Base-by-base conservation (phyloP, 2,888 invertebrate genomes). In the Hyles lineata region DNA sequence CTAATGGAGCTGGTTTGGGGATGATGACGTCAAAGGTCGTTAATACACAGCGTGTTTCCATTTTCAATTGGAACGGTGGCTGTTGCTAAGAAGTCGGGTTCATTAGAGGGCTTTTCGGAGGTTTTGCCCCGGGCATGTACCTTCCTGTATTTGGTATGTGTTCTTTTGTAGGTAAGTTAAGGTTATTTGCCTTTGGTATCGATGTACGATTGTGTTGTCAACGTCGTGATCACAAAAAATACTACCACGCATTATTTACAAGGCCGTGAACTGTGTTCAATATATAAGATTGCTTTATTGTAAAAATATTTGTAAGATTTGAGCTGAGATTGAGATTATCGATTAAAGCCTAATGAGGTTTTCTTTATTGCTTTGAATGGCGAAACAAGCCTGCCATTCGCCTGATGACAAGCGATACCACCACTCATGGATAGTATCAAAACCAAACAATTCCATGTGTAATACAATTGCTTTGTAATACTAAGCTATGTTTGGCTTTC, bases 61-160 rank as follows among this genome's bases (percentile, higher is more conserved):
- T 70, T 74, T 75, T 73, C 72, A 72, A 72, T 76, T 50, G 70
- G 32, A 52, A 61, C 59, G 63, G 63, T 17, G 35, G 35, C 35
- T 52, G 55, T 52, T 35, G 17, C 61, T 70, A 43, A 60, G 59
- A 72, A 74, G 67, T 74, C 74, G 70, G 73, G 71, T 70, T 77
- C 73, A 76, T 76, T 75, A 75, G 72, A 71, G 63, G 50, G 74
- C 74, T 73, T 74, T 74, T 71, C 29, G 69, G 61, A 58, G 52
- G 50, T 73, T 74, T 72, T 23, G 73, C 74, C 74, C 55, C 61
- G 63, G 69, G 67, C 71, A 23, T 71, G 70, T 73, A 62, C 62
- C 59, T 67, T 72, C 73, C 75, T 75, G 75, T 77, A 76, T 73
- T 78, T 78, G 76, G 74, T 76, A 76, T 77, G 75, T 61, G 72